phyloP scores from a whole-genome alignment of 2,888 invertebrate genomes.

The Xylota segnis region DNA sequence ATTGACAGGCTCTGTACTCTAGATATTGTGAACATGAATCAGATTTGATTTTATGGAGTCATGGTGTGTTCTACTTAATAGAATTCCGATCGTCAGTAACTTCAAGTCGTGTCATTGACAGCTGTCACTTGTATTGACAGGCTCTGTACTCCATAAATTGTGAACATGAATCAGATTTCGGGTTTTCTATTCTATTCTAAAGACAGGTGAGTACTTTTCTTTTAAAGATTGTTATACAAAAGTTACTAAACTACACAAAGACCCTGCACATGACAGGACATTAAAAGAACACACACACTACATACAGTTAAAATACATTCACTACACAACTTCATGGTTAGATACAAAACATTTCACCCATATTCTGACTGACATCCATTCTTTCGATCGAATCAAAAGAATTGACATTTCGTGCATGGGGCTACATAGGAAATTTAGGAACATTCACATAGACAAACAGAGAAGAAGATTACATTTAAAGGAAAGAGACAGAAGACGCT shows the following conservation, averaged over 20 bases:
- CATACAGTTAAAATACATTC: conserved; percentile 13
- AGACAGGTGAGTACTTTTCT: not conserved
- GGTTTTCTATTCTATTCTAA: too few species aligned
- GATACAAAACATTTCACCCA: conserved; percentile 14
- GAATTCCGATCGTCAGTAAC: too few species aligned
- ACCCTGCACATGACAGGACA: not conserved
- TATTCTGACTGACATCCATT: not conserved
- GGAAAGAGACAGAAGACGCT: not conserved
- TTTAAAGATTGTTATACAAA: not conserved
- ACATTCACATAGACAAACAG: conserved; percentile 18
- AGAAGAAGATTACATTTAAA: conserved; percentile 1
- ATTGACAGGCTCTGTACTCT: too few species aligned
- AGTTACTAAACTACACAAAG: not conserved
- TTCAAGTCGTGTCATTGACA: too few species aligned
- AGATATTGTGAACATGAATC: too few species aligned
- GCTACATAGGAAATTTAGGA: conserved; percentile 6
- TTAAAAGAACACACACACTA: conserved; percentile 1
- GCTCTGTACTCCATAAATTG: too few species aligned
- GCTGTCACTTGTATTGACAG: too few species aligned
- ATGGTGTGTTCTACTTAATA: too few species aligned
- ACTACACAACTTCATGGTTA: conserved; percentile 29
- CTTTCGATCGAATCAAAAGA: not conserved
- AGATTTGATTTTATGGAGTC: too few species aligned
- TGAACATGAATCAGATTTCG: too few species aligned
- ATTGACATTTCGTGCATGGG: conserved; percentile 5